Evolutionary conservation across 2,888 invertebrate species (phyloP), one percentile per base, ranked within the genome.

Genomic region (Nipponacmea schrenckii): DNA sequence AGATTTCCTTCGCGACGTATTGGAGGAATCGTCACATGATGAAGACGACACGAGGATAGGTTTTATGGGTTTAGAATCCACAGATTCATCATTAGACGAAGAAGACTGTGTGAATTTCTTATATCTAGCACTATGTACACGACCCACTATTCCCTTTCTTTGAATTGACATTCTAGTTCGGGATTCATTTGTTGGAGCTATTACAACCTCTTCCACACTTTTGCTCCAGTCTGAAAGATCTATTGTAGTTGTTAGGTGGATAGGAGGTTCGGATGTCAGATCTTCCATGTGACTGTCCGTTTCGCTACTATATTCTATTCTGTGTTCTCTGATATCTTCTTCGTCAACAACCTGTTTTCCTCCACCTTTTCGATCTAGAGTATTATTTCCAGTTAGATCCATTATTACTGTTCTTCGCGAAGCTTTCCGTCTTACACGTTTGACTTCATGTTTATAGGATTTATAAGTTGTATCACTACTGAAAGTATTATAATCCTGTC

Each of bases 151-250:
- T 68, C 8, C 68, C 48, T 71, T 64, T 12, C 67, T 44, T n/a
- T 71, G 48, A 24, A 68, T 71, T 44, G 67, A 67, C 48, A 71
- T 68, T 26, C 67, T 46, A 74, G 17, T 24, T 68, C 65, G 46
- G 62, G 63, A 39, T 63, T 73, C 67, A 68, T 73, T 68, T 73
- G 69, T 63, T 71, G 76, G 67, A 72, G 74, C 48, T 70, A 69
- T 48, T 77, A 68, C n/a, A 26, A 8, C 20, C 46, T 20, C 20
- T 8, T 56, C 56, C 24, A 56, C 24, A 7, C 24, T 24, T 14
- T 15, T 24, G 15, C 24, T 56, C 56, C 56, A 56, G 14, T 56
- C 56, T 24, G 56, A 56, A 24, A 56, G 24, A 39, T 39, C 39
- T 39, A 39, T 39, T 24, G 56, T 56, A 4, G 56, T 56, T 56